Percentiles rank a stretch among this genome's conserved stretches.
Conservation (phyloP, 1,140 invertebrate species). For the Cryptotermes secundus region DNA sequence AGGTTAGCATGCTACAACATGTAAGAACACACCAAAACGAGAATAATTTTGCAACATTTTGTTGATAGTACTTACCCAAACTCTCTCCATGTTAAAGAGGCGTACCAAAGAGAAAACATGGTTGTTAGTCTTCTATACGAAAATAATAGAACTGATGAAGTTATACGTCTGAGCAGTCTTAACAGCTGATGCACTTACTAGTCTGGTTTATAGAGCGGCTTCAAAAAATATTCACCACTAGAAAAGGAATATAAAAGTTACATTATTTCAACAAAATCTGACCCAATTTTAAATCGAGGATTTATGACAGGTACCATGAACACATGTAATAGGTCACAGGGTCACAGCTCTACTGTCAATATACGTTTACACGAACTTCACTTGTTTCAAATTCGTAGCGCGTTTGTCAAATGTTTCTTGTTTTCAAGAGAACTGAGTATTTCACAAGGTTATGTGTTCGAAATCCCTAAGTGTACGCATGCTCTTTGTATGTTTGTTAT, state of each 20-base stretch:
- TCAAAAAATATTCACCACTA: not conserved
- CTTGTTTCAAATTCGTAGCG: not conserved
- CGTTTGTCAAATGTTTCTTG: not conserved
- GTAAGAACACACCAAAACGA: not conserved
- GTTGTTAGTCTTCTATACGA: not conserved
- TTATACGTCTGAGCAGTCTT: not conserved
- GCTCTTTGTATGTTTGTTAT: not conserved
- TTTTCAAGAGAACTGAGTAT: not conserved
- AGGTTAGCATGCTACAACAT: not conserved
- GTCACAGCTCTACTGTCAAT: not conserved
- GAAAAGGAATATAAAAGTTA: not conserved
- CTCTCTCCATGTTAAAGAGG: not conserved
- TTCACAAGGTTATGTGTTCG: not conserved
- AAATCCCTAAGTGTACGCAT: not conserved
- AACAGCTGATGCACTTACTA: not conserved
- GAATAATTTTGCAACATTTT: not conserved
- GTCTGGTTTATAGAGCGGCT: not conserved
- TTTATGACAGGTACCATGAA: not conserved
- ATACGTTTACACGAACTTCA: not conserved
- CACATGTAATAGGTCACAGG: constrained; percentile 8
- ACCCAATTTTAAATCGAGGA: not conserved
- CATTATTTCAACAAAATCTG: not conserved
- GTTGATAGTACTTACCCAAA: not conserved
- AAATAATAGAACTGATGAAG: not conserved
- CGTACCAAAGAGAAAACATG: constrained; percentile 23